phyloP scores from a whole-genome alignment of 2,888 invertebrate species.

The Clostera curtula region DNA sequence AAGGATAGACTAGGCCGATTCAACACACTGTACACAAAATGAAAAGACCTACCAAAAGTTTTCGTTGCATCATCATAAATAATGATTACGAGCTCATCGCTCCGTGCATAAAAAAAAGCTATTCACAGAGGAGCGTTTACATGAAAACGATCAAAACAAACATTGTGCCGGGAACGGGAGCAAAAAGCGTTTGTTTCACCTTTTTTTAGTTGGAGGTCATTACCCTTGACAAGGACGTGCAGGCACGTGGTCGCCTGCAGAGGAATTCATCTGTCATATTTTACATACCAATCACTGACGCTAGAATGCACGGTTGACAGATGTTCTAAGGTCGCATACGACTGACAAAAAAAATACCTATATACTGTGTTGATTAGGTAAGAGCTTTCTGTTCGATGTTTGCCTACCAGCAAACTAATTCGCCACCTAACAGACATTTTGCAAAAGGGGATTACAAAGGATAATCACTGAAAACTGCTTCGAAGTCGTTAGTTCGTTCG shows the following conservation, averaged over 20 bases:
- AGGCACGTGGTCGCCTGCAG: conserved; percentile 57
- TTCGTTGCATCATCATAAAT: conserved; percentile 32
- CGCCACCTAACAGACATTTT: too few species aligned
- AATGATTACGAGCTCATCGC: conserved; percentile 44
- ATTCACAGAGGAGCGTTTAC: conserved; percentile 49
- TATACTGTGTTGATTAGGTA: too few species aligned
- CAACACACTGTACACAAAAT: too few species aligned
- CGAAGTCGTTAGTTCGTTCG: too few species aligned
- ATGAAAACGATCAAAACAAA: conserved; percentile 70
- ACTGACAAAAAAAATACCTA: too few species aligned
- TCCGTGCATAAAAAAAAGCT: conserved; percentile 35
- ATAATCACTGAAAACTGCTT: too few species aligned
- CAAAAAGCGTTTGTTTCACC: conserved; percentile 49
- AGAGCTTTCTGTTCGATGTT: too few species aligned
- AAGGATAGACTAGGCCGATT: too few species aligned
- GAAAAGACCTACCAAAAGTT: conserved; percentile 7
- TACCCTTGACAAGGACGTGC: conserved; percentile 64
- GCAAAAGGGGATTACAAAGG: too few species aligned
- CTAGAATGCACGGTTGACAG: too few species aligned
- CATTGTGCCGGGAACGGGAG: conserved; percentile 49
- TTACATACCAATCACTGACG: conserved; percentile 21
- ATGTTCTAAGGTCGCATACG: too few species aligned
- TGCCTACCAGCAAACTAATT: too few species aligned
- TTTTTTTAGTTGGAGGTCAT: conserved; percentile 51
- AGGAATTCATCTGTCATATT: conserved; percentile 44